Conservation (phyloP, 2,113 vertebrate genomes). For the Thamnaconus septentrionalis region DNA sequence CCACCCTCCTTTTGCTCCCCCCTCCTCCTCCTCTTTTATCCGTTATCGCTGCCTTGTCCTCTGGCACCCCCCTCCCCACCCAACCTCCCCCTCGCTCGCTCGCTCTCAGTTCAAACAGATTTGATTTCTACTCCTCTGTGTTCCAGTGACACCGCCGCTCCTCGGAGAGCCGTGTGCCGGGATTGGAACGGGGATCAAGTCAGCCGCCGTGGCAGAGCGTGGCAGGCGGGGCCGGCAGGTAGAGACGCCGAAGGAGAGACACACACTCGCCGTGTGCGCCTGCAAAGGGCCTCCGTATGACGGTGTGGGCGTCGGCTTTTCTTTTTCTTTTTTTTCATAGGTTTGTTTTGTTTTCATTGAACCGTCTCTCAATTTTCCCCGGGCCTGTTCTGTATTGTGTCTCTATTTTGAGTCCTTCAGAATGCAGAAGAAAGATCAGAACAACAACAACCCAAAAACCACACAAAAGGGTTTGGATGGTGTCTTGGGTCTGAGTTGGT, state of each 20-base stretch:
- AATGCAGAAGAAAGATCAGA: too few species aligned
- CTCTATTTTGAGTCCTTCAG: too few species aligned
- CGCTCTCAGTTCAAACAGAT: constrained; percentile 67
- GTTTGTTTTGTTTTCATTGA: background rate
- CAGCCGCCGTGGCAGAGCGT: constrained; percentile 58
- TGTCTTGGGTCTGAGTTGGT: too few species aligned
- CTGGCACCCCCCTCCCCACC: constrained; percentile 56
- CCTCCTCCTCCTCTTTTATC: constrained; percentile 66
- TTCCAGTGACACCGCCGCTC: constrained; percentile 62
- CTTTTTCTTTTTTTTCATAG: background rate
- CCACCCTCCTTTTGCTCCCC: constrained; percentile 58
- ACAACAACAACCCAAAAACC: too few species aligned
- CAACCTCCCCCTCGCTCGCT: constrained; percentile 51
- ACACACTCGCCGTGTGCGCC: too few species aligned
- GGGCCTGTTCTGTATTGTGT: too few species aligned
- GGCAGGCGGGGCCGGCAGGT: constrained; percentile 49
- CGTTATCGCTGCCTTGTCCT: constrained; percentile 68
- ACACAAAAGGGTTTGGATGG: too few species aligned
- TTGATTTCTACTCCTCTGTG: constrained; percentile 69
- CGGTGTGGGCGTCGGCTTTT: background rate
- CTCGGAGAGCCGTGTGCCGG: constrained; percentile 54
- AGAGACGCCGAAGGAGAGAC: background rate
- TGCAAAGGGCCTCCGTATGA: background rate
- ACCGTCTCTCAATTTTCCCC: too few species aligned
- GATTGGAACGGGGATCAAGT: constrained; percentile 63